Conservation (phyloP, 1,140 invertebrate species). For the Aphidius ervi region DNA sequence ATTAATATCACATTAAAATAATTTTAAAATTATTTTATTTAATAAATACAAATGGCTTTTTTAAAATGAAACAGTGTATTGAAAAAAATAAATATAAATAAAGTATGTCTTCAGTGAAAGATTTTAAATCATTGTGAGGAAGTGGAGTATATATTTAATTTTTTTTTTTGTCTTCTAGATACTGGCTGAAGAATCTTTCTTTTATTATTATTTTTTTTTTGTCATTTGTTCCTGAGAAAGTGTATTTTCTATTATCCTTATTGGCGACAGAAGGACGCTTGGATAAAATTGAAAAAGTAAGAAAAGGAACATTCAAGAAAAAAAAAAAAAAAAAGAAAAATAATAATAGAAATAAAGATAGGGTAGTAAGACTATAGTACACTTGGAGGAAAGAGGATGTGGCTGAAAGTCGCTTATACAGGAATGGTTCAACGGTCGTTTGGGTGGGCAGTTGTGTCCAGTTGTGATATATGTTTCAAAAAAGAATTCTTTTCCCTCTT, state of each 20-base stretch:
- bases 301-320: conserved; percentile 19
- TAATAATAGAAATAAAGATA: conserved; percentile 5
- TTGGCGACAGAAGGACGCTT: conserved; percentile 20
- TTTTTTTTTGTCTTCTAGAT: conserved; percentile 3
- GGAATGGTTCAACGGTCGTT: conserved; percentile 13
- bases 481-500: not conserved
- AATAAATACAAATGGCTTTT: too few species aligned
- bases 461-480: conserved; percentile 22
- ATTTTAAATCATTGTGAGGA: conserved; percentile 17
- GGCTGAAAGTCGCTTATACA: conserved; percentile 10
- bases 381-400: conserved; percentile 16
- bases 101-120: conserved; percentile 3
- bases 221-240: not conserved
- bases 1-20: too few species aligned
- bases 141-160: conserved; percentile 11
- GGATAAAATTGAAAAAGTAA: conserved; percentile 12
- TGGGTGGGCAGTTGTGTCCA: conserved; percentile 35
- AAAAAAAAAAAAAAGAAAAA: conserved; percentile 8
- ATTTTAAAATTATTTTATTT: too few species aligned
- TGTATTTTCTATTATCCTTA: conserved; percentile 29
- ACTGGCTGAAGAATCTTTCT: not conserved
- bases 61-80: too few species aligned
- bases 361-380: conserved; percentile 15
- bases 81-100: not conserved
- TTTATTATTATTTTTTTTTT: too few species aligned